Evolutionary conservation across 2,888 invertebrate species (phyloP), one percentile per base, ranked within the genome.

Genomic region (Stictocephala bisonia): DNA sequence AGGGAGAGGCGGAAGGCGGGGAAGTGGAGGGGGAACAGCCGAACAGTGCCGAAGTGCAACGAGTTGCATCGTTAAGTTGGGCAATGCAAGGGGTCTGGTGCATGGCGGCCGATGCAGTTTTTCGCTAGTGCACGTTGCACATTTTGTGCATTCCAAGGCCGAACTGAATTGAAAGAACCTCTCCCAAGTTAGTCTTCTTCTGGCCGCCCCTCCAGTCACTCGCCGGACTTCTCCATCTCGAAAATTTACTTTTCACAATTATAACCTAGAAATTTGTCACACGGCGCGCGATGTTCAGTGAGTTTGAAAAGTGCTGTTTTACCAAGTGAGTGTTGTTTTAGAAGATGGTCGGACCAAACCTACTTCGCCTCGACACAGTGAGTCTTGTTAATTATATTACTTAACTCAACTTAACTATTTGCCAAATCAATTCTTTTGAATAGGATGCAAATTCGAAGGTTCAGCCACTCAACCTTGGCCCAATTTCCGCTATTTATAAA

Each of bases 21-120:
- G 35, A 68, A 22, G 71, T 76, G 77, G 78, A 78, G 75, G 75
- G 75, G 74, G 74, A 68, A 68, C 78, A 72, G 75, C 80, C 81
- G 79, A 81, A 81, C 81, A 80, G 79, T 79, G 78, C 79, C 76
- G 73, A 76, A 72, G 77, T 74, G 77, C 79, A 76, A 81, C 82
- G 83, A 83, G 82, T 74, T 79, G 81, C 79, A 77, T 76, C 79
- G 71, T 67, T 71, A 40, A 58, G 58, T 58, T 58, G 58, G 70
- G 58, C 70, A 71, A 58, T 69, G 69, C 69, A 69, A 69, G 69
- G n/a, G 74, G 66, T 40, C 68, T 58, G 64, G 44, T 72, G 68
- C 72, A 72, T 68, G 72, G 68, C 67, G 56, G 68, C 53, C 44
- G 69, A 69, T 76, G 76, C 76, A 76, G 74, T 76, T 74, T 75